phyloP scores from a whole-genome alignment of 2,888 invertebrate genomes.

The Glaucopsyche alexis region DNA sequence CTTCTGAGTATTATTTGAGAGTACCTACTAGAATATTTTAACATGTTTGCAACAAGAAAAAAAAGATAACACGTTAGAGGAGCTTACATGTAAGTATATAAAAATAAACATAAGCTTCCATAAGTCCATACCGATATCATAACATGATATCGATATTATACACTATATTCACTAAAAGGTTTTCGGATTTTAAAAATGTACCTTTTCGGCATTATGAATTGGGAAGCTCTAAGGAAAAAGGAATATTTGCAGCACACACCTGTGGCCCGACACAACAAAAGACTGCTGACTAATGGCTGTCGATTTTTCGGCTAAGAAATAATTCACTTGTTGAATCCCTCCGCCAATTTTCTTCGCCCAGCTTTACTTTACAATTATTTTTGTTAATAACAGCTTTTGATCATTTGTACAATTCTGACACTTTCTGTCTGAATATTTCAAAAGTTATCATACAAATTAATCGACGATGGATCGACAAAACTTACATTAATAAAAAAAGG shows the following conservation, averaged over 20 bases:
- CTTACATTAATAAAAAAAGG: background rate
- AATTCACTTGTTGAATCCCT: constrained; percentile 72
- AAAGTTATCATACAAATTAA: background rate
- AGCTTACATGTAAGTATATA: no score
- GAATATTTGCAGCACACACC: constrained; percentile 58
- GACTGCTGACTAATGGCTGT: constrained; percentile 65
- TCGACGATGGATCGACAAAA: background rate
- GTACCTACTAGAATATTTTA: no score
- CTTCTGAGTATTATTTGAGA: no score
- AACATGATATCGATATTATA: background rate
- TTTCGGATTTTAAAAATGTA: constrained; percentile 19
- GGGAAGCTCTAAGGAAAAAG: constrained; percentile 53
- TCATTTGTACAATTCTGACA: constrained; percentile 23
- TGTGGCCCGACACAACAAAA: constrained; percentile 64
- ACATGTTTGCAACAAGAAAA: no score
- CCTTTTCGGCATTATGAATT: constrained; percentile 27
- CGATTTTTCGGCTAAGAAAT: constrained; percentile 70
- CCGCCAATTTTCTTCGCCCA: constrained; percentile 49
- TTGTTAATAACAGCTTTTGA: constrained; percentile 9
- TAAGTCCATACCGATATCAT: background rate
- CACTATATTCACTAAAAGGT: constrained; percentile 7
- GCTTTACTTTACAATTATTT: constrained; percentile 30
- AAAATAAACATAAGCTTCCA: background rate
- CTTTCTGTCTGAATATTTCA: background rate
- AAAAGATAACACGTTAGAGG: no score